Percentiles rank a stretch among this genome's conserved stretches.
These are phyloP conservation scores for Patella depressa DNA, from an alignment of 2,888 invertebrate genomes.

Conservation along the genomic window DNA sequence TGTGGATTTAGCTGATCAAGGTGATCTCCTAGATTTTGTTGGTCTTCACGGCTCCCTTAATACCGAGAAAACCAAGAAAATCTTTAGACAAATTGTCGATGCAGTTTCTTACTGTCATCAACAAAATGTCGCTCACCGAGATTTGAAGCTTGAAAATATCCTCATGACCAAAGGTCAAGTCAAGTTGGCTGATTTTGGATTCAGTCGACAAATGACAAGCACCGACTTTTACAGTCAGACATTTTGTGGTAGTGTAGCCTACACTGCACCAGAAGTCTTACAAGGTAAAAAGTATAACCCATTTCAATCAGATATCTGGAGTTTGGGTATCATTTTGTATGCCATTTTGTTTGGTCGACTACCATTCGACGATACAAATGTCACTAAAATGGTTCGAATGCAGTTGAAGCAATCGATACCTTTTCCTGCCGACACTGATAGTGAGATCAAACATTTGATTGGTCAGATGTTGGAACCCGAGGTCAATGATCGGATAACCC, in stretches of 20 bases:
- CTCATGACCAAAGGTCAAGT: neutral
- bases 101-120: constrained; percentile 4
- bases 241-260: constrained; percentile 7
- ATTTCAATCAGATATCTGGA: neutral
- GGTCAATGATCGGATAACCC: neutral
- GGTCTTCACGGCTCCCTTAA: constrained; percentile 7
- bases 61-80: constrained; percentile 8
- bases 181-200: constrained; percentile 8
- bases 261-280: constrained; percentile 10
- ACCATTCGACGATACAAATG: constrained; percentile 8
- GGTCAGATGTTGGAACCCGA: neutral
- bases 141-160: constrained; percentile 1
- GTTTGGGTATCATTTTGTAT: neutral
- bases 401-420: constrained; percentile 1
- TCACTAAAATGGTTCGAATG: neutral
- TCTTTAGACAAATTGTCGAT: constrained; percentile 6
- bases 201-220: constrained; percentile 8
- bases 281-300: constrained; percentile 2
- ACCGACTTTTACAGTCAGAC: neutral
- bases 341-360: neutral
- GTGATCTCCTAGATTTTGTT: constrained; percentile 5
- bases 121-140: constrained; percentile 4
- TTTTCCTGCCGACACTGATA: neutral
- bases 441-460: neutral
- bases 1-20: neutral